Base-by-base conservation (phyloP, 2,888 invertebrate genomes). In the Hirudinaria manillensis region DNA sequence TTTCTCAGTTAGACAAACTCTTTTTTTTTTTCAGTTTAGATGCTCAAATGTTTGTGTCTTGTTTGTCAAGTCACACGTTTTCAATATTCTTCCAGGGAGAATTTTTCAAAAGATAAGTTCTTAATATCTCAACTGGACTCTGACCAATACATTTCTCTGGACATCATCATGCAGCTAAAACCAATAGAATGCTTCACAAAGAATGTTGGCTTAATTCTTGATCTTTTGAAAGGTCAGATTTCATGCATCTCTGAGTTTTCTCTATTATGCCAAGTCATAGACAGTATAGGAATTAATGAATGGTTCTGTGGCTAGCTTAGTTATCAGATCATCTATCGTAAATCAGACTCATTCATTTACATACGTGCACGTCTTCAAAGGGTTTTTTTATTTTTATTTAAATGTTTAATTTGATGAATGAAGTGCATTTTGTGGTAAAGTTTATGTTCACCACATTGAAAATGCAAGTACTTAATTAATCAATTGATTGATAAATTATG, bases 71-170 rank as follows among this genome's bases (percentile, higher is more conserved):
- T 68, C 34, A 34, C 29, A 13, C 7, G 36, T 32, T 32, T 68
- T 24, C 66, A 16, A 27, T 21, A 21, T 24, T 65, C 21, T 13
- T 68, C 16, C 38, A 75, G 75, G 38, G 75, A 75, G n/a, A 65
- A 56, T 45, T 71, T 75, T 32, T 72, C 45, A 19, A 75, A 75
- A 36, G 75, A 75, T 66, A 75, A 75, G 56, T 75, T 75, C 24
- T 53, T 75, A 10, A 75, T 70, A 0, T 71, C 75, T 7, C 75
- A 75, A 51, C 65, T 75, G 55, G 75, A 75, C 34, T 75, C 71
- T 19, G 75, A 75, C 38, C 75, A 75, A 53, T 75, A 72, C 53
- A 72, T 75, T 27, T 72, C 75, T 7, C 29, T 75, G 6, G 71
- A 71, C 2, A 71, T 75, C 16, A 53, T 75, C 27, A 65, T 68